Conservation (phyloP, 2,888 invertebrate genomes). For the Gryllus longicercus region DNA sequence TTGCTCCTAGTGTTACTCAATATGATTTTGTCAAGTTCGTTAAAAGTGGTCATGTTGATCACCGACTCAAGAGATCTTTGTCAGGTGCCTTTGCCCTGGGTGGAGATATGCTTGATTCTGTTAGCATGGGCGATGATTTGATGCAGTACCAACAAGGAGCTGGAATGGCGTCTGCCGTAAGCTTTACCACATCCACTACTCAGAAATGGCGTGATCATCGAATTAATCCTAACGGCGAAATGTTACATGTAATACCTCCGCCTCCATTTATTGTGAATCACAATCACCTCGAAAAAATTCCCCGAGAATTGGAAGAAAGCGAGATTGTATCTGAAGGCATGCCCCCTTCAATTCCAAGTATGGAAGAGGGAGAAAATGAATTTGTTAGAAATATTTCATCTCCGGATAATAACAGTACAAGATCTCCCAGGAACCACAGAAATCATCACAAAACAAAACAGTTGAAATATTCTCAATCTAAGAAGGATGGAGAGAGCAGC, state of each 20-base stretch:
- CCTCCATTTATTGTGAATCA: slow-evolving; percentile 37
- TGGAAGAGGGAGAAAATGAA: not conserved
- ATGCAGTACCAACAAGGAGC: slow-evolving; percentile 20
- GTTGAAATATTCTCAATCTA: not conserved
- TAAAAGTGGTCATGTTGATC: slow-evolving; percentile 78
- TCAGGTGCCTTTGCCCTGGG: not conserved
- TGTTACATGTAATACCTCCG: slow-evolving; percentile 35
- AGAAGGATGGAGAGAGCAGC: not conserved
- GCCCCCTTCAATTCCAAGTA: not conserved
- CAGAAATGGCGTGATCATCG: slow-evolving; percentile 34
- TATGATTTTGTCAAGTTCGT: slow-evolving; percentile 96
- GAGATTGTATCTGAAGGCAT: slow-evolving; percentile 27
- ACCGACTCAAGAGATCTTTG: slow-evolving; percentile 59
- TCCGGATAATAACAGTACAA: not conserved
- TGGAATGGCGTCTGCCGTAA: slow-evolving; percentile 31
- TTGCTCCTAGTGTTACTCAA: slow-evolving; percentile 93
- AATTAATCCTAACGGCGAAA: slow-evolving; percentile 25
- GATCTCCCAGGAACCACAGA: not conserved
- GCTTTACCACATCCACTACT: slow-evolving; percentile 34
- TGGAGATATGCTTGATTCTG: not conserved
- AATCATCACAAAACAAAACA: not conserved
- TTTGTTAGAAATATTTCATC: not conserved
- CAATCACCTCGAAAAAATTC: slow-evolving; percentile 35
- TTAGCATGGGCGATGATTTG: slow-evolving; percentile 19
- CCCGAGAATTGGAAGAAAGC: slow-evolving; percentile 28